Evolutionary conservation across 1,140 invertebrate species (phyloP).

Genomic region (Scylla paramamosain): DNA sequence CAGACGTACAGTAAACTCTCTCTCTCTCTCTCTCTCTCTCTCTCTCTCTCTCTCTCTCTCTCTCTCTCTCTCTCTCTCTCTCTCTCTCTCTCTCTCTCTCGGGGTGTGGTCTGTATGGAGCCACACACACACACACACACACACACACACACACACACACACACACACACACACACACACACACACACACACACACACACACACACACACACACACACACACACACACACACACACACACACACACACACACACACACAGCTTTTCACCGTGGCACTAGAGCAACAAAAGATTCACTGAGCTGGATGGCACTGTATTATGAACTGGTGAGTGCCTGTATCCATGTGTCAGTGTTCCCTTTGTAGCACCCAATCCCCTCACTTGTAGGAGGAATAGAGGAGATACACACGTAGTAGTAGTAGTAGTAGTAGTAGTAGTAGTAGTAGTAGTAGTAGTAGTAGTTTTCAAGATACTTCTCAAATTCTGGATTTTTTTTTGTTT

Average conservation of each 20-base stretch:
- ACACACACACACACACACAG: not conserved
- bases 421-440: conserved; percentile 19
- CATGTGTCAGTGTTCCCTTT: not conserved
- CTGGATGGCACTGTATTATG: not conserved
- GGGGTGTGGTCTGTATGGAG: not conserved
- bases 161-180: not conserved
- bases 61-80: conserved; percentile 17
- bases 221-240: not conserved
- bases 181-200: not conserved
- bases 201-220: conserved; percentile 7
- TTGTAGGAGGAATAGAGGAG: not conserved
- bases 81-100: conserved; percentile 26
- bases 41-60: not conserved
- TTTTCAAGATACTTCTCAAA: no score
- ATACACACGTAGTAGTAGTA: not conserved
- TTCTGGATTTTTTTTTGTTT: no score
- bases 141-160: not conserved
- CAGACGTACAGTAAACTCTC: no score
- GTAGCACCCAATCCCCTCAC: not conserved
- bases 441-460: conserved; percentile 6
- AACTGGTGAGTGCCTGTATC: not conserved
- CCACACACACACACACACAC: not conserved
- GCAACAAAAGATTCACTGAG: not conserved
- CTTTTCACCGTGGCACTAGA: not conserved
- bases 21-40: not conserved